Base-by-base conservation (phyloP, 2,888 invertebrate species). In the Drosophila tanythrix region DNA sequence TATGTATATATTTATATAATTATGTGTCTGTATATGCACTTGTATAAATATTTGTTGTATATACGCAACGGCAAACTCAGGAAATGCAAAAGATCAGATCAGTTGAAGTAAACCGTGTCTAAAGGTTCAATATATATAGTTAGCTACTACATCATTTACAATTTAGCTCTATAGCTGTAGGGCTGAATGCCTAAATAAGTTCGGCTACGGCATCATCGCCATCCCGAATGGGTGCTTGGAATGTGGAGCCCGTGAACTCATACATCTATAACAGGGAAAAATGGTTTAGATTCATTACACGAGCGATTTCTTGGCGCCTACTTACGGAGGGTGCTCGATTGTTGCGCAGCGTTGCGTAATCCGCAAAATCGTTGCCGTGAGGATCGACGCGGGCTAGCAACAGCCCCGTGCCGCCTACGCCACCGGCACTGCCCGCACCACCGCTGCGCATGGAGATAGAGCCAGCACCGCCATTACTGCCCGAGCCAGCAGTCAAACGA, bases 161-260 rank as follows among this genome's bases (percentile, higher is more conserved):
- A 70, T 58, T 75, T 68, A 51, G 61, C 67, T 52, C 53, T 56
- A 62, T 60, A 62, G 66, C 65, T 60, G 31, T 48, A 65, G 56
- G 31, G 48, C 31, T 36, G 31, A 59, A 52, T 57, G 60, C 73
- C 92, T 92, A 93, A 74, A 93, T 93, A 73, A 93, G 89, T 89
- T 93, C 93, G 59, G 93, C 92, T 50, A 93, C 93, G 40, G 91
- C 92, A 72, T 93, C 93, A 53, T 93, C 93, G n/a, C 92, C 91
- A 80, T 92, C 92, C 64, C 93, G 90, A 71, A 93, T 91, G 21
- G 96, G 96, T 15, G 96, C 96, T 92, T 96, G 96, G 91, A 96
- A 96, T 70, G 96, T 96, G 81, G 96, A 96, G 18, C 96, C 96
- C 64, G 93, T 93, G 36, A 93, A 93, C 84, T 93, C 93, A 81